Conservation (phyloP, 2,797 vertebrate species). For the Alouatta caraya region DNA sequence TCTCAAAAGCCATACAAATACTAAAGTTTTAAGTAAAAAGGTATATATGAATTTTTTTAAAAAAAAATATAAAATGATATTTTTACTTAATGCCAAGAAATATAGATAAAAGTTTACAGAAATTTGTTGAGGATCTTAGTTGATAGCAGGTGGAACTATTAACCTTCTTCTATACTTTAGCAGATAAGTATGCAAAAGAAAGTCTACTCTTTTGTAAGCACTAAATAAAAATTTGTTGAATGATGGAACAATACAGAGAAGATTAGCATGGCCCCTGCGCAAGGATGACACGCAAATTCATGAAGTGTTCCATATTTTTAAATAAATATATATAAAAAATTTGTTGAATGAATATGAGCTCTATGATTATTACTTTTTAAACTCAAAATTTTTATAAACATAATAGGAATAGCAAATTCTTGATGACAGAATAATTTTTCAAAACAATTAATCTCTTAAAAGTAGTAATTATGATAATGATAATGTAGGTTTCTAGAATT, state of each 20-base stretch:
- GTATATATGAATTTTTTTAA: neutral
- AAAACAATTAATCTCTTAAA: constrained; percentile 1
- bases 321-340: neutral
- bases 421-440: neutral
- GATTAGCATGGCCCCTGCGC: too few relatives aligned
- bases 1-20: neutral
- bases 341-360: neutral
- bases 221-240: neutral
- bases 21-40: neutral
- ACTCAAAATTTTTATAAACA: neutral
- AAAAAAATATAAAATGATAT: neutral
- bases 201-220: neutral
- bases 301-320: too few relatives aligned
- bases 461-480: neutral
- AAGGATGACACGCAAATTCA: too few relatives aligned
- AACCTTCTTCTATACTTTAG: neutral
- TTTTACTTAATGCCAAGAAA: neutral
- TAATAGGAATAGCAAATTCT: neutral
- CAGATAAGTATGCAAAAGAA: neutral
- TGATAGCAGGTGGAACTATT: neutral
- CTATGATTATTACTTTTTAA: neutral
- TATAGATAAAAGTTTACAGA: neutral
- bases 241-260: neutral
- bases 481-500: neutral
- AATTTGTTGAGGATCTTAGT: neutral